phyloP scores from a whole-genome alignment of 2,797 vertebrate genomes.

The Tamandua tetradactyla region DNA sequence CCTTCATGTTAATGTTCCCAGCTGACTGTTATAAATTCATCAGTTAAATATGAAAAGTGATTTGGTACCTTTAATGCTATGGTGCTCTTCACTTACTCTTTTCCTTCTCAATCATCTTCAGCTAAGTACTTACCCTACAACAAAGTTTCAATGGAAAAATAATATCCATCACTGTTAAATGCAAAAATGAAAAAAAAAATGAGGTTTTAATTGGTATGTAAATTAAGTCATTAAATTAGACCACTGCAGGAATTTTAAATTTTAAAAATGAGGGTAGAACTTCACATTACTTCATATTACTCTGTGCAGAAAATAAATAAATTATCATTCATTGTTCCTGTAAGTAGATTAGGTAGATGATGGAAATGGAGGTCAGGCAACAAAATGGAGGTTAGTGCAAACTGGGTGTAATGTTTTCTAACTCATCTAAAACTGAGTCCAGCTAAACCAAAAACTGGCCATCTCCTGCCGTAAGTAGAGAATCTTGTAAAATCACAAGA shows the following conservation, averaged over 20 bases:
- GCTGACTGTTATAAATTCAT: constrained; percentile 46
- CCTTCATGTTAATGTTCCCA: constrained; percentile 69
- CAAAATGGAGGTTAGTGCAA: constrained; percentile 72
- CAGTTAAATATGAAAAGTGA: constrained; percentile 36
- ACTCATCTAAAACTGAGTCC: constrained; percentile 71
- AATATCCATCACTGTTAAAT: constrained; percentile 60
- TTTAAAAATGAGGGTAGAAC: constrained; percentile 83
- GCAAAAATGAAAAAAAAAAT: constrained; percentile 59
- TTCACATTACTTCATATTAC: constrained; percentile 84
- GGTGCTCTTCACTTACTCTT: constrained; percentile 19
- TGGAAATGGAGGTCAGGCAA: constrained; percentile 20
- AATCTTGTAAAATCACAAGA: constrained; percentile 80
- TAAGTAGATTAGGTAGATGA: constrained; percentile 30
- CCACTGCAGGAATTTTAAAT: constrained; percentile 33
- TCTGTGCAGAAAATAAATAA: constrained; percentile 73
- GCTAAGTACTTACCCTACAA: background rate
- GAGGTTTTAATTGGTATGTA: constrained; percentile 65
- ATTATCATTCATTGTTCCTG: constrained; percentile 62
- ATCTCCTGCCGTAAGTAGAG: constrained; percentile 78
- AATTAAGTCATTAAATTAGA: constrained; percentile 61
- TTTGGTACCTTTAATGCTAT: constrained; percentile 49
- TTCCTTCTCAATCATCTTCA: constrained; percentile 50
- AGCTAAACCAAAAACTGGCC: constrained; percentile 75
- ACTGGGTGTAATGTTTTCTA: constrained; percentile 74
- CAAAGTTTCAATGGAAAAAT: constrained; percentile 46